A percentile compares a stretch with the other conserved stretches of the same genome.
These are phyloP conservation scores for Ciconia stormi DNA, from an alignment of 2,113 vertebrate species.

Conservation along the genomic window DNA sequence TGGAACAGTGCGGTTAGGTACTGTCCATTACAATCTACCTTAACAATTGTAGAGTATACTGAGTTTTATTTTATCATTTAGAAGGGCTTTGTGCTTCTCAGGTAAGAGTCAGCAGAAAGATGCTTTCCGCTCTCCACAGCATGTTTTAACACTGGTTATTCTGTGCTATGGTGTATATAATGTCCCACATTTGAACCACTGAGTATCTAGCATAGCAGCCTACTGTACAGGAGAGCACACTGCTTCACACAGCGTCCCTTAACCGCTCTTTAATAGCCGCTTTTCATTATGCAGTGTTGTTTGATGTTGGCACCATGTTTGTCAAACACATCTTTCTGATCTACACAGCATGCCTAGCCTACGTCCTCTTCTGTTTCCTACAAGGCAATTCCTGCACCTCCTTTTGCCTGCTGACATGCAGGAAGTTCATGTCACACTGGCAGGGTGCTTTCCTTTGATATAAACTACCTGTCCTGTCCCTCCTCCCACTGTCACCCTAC, in stretches of 20 bases:
- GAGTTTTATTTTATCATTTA: neutral
- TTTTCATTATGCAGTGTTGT: neutral
- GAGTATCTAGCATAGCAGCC: neutral
- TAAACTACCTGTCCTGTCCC: neutral
- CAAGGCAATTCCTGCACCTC: neutral
- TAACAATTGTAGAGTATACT: neutral
- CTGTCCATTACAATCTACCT: neutral
- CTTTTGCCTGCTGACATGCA: neutral
- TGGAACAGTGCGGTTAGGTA: neutral
- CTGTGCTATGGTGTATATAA: neutral
- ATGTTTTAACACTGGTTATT: neutral
- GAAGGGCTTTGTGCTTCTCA: too few species aligned
- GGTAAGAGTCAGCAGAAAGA: neutral
- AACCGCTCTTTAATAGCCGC: neutral
- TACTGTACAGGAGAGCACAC: neutral
- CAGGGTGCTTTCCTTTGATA: neutral
- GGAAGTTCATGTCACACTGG: neutral
- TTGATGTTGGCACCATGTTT: neutral
- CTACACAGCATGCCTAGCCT: neutral
- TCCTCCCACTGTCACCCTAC: neutral
- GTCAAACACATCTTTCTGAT: neutral
- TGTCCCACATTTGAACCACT: neutral
- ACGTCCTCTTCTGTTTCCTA: neutral
- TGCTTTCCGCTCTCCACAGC: neutral
- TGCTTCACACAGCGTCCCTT: neutral